These are phyloP conservation scores for Butorides virescens DNA, from an alignment of 2,113 vertebrate species.

Conservation along the genomic window DNA sequence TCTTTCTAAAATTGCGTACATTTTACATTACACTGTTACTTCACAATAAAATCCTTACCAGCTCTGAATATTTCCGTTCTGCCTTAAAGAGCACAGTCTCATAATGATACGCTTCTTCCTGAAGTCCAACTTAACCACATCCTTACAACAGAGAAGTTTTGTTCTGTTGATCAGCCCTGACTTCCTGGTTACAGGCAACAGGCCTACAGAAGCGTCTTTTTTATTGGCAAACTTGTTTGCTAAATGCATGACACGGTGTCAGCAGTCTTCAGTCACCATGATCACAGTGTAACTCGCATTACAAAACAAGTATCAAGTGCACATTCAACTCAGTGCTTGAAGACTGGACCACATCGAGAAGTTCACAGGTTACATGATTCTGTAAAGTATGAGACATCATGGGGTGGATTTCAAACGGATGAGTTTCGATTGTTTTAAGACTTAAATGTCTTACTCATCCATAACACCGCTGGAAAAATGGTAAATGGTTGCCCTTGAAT, in stretches of 20 bases:
- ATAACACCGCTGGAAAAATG: background rate
- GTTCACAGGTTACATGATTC: background rate
- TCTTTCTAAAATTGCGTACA: background rate
- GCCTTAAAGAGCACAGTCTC: background rate
- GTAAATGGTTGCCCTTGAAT: background rate
- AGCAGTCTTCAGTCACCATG: background rate
- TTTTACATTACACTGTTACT: background rate
- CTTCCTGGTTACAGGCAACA: background rate
- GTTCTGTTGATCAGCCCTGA: background rate
- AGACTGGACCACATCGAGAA: background rate
- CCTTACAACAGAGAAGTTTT: background rate
- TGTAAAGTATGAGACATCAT: background rate
- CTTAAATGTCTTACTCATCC: background rate
- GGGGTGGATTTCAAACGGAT: background rate
- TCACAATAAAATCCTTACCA: background rate
- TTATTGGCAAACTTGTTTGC: background rate
- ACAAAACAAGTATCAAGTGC: background rate
- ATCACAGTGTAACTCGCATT: rapidly evolving
- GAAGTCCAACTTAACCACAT: background rate
- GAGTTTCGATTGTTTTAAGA: background rate
- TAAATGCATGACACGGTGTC: background rate
- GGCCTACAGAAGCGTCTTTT: background rate
- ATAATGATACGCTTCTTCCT: background rate
- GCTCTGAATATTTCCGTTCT: background rate
- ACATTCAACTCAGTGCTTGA: background rate